Conservation (phyloP, 1,140 invertebrate genomes). For the Aphis craccivora region DNA sequence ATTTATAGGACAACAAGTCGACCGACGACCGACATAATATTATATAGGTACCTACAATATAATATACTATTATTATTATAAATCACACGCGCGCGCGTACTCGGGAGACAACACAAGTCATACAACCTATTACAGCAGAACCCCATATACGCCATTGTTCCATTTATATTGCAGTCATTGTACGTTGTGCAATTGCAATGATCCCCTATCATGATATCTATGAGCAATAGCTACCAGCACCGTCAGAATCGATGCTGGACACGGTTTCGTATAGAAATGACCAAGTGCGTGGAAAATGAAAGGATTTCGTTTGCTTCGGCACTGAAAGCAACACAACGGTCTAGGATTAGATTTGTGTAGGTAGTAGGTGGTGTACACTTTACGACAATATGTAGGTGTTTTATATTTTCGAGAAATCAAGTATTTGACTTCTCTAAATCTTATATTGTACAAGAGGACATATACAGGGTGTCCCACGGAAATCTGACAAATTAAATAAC, state of each 20-base stretch:
- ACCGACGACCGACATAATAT: background rate
- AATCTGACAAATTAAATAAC: too few relatives aligned
- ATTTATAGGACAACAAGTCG: conserved; percentile 25
- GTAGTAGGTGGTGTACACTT: background rate
- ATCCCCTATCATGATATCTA: background rate
- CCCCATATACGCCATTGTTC: conserved; percentile 29
- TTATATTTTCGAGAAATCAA: background rate
- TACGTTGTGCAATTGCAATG: background rate
- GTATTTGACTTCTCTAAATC: background rate
- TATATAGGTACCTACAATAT: background rate
- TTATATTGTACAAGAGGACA: background rate
- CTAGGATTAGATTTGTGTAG: background rate
- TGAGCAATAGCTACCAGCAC: background rate
- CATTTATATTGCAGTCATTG: conserved; percentile 23
- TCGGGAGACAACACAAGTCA: conserved; percentile 30
- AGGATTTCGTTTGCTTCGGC: background rate
- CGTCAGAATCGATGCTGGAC: background rate
- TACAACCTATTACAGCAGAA: conserved; percentile 32
- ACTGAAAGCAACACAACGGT: background rate
- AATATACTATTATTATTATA: conserved; percentile 19
- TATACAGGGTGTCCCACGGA: too few relatives aligned
- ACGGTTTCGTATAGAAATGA: background rate
- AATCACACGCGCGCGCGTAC: background rate
- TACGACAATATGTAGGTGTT: background rate
- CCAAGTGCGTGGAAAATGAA: background rate